Evolutionary conservation across 2,797 vertebrate genomes (phyloP), one percentile per base, ranked within the genome.

Genomic region (Sitta carolinensis): DNA sequence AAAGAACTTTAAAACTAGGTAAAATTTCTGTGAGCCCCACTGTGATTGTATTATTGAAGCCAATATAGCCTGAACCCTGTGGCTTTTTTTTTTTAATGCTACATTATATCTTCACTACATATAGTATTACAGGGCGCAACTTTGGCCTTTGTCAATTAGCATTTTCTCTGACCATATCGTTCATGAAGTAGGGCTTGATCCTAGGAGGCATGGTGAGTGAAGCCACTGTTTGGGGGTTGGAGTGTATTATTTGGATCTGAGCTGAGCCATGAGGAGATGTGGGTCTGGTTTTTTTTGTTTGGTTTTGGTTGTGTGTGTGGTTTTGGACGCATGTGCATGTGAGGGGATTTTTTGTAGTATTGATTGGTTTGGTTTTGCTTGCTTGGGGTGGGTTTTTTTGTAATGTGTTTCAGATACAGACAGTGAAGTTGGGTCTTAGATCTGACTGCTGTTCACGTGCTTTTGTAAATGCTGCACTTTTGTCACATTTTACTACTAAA

Each of bases 91-190:
- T 29, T 63, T 70, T 9, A 43, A 59, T 63, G 1, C 13, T 52
- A 4, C 11, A 25, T 13, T 13, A 15, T 22, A 45, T 7, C 29
- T 32, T 68, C 11, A 25, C 47, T 51, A 13, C 5, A 15, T 29
- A 5, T 54, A 7, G 45, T 61, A 14, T 48, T 82, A 5, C 2
- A 25, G 16, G 27, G 13, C 25, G 25, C 26, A 25, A 11, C 26
- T 93, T 36, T 79, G 42, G 29, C n/a, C 17, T 27, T 0, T 68
- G 38, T 52, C 43, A 58, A 20, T 23, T 16, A 29, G 10, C 8
- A 5, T 30, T 74, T 25, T 81, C 5, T 7, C 48, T 62, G 27
- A 51, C 22, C 12, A 2, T 42, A 36, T 77, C 0, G 0, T 17
- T 70, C 7, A 32, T 34, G 29, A 45, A 77, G 29, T 1, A 67